phyloP scores from a whole-genome alignment of 2,113 vertebrate species.

The Tonatia bakeri region DNA sequence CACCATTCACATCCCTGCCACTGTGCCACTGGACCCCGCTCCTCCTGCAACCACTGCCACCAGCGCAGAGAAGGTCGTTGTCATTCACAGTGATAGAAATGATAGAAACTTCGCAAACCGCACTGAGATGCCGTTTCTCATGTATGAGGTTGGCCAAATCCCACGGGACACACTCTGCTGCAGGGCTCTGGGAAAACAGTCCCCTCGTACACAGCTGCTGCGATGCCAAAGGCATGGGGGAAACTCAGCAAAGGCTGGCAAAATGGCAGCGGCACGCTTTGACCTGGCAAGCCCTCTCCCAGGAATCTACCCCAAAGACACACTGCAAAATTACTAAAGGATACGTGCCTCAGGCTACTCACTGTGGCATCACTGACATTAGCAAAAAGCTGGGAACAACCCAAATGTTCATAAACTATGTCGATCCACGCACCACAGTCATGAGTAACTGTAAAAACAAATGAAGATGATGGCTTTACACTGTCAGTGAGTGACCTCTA shows the following conservation, averaged over 20 bases:
- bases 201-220: neutral
- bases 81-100: neutral
- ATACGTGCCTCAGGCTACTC: neutral
- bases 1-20: neutral
- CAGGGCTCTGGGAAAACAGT: neutral
- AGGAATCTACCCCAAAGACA: neutral
- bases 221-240: neutral
- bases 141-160: neutral
- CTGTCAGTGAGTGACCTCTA: neutral
- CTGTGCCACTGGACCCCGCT: rapidly evolving
- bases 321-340: neutral
- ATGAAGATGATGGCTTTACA: neutral
- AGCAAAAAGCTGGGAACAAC: neutral
- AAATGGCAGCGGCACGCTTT: neutral
- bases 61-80: neutral
- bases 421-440: neutral
- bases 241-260: neutral
- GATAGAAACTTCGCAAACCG: neutral
- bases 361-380: neutral
- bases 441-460: neutral
- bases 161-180: neutral
- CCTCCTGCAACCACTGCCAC: neutral
- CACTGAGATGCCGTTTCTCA: neutral
- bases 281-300: neutral
- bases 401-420: neutral